Evolutionary conservation across 2,888 invertebrate species (phyloP).

Genomic region (Colletes collaris): DNA sequence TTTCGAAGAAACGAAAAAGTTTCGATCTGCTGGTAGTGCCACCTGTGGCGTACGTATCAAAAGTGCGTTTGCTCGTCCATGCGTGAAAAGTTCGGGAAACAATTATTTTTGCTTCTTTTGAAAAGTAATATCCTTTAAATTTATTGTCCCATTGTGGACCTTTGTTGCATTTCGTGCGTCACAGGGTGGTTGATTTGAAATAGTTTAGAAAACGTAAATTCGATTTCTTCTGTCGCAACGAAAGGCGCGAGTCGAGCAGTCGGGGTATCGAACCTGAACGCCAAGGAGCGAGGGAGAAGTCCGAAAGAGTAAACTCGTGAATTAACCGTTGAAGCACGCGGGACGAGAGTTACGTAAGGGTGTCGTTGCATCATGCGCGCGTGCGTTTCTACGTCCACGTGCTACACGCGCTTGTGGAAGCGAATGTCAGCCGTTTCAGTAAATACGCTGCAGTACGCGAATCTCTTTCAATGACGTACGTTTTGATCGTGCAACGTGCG

Average conservation of each 20-base stretch:
- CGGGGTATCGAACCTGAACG: slow-evolving; percentile 25
- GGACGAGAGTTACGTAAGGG: slow-evolving; percentile 46
- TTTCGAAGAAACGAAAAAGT: too few species aligned
- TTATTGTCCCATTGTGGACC: too few species aligned
- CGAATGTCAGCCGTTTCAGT: slow-evolving; percentile 64
- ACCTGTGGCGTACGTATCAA: too few species aligned
- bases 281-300: not conserved
- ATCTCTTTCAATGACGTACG: slow-evolving; percentile 58
- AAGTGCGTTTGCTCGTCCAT: too few species aligned
- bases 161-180: too few species aligned
- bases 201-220: not conserved
- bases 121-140: too few species aligned
- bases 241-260: not conserved
- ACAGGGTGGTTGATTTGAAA: too few species aligned
- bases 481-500: slow-evolving; percentile 55
- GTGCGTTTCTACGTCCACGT: slow-evolving; percentile 52
- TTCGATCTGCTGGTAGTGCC: too few species aligned
- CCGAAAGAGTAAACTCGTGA: slow-evolving; percentile 18
- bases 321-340: slow-evolving; percentile 49
- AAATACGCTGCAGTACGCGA: slow-evolving; percentile 39
- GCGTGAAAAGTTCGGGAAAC: too few species aligned
- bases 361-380: slow-evolving; percentile 38
- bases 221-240: not conserved
- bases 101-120: too few species aligned
- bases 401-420: slow-evolving; percentile 51